phyloP scores from a whole-genome alignment of 1,140 invertebrate genomes.

The Heliconius himera region DNA sequence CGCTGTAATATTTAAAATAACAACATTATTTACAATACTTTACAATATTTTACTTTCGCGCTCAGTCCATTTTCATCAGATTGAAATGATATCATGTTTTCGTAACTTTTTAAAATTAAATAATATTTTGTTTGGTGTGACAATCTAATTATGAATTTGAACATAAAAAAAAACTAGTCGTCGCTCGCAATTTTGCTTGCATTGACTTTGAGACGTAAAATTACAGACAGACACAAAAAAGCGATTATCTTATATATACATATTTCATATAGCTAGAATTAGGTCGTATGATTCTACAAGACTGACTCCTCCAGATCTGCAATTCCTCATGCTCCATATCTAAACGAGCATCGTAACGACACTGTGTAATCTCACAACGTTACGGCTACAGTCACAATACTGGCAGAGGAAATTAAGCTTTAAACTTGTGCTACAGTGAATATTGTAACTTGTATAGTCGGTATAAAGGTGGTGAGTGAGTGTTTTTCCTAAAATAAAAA shows the following conservation, averaged over 20 bases:
- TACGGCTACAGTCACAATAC: slow-evolving; percentile 49
- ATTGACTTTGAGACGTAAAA: too few relatives aligned
- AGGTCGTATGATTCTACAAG: slow-evolving; percentile 39
- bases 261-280: slow-evolving; percentile 13
- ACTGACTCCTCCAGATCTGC: slow-evolving; percentile 64
- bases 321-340: slow-evolving; percentile 76
- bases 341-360: slow-evolving; percentile 80
- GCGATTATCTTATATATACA: neutral
- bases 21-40: too few relatives aligned
- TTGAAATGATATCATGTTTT: too few relatives aligned
- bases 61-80: too few relatives aligned
- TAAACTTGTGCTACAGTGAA: slow-evolving; percentile 32
- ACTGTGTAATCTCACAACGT: slow-evolving; percentile 73
- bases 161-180: too few relatives aligned
- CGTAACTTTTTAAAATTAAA: too few relatives aligned
- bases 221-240: too few relatives aligned
- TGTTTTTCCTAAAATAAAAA: slow-evolving; percentile 63
- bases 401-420: slow-evolving; percentile 51
- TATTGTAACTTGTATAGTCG: slow-evolving; percentile 7
- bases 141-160: too few relatives aligned
- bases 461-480: slow-evolving; percentile 48
- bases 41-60: too few relatives aligned
- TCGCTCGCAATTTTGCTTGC: too few relatives aligned
- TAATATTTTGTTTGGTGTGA: too few relatives aligned
- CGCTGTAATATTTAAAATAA: too few relatives aligned